phyloP scores from a whole-genome alignment of 1,140 invertebrate genomes.

The Drosophila novamexicana region DNA sequence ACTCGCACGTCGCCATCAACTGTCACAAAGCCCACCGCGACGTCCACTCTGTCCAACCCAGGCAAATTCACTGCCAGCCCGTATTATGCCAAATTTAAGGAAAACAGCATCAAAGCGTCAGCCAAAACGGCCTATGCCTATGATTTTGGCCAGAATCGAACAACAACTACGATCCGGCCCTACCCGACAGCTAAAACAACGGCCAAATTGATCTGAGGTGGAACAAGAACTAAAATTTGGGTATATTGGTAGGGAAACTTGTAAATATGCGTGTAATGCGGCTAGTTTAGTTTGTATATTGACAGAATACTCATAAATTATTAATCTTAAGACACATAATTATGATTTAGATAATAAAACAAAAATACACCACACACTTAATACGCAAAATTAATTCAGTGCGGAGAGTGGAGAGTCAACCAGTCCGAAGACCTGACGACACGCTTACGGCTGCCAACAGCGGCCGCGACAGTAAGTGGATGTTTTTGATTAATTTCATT shows the following conservation, averaged over 20 bases:
- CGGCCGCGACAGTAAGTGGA: slow-evolving; percentile 44
- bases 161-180: slow-evolving; percentile 24
- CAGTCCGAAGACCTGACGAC: slow-evolving; percentile 53
- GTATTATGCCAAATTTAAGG: slow-evolving; percentile 63
- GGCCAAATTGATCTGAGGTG: slow-evolving; percentile 30
- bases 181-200: not conserved
- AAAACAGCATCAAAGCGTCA: slow-evolving; percentile 55
- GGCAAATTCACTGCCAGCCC: slow-evolving; percentile 45
- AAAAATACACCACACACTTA: slow-evolving; percentile 45
- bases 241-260: slow-evolving; percentile 19
- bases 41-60: not conserved
- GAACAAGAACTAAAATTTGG: slow-evolving; percentile 35
- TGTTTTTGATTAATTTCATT: slow-evolving; percentile 65
- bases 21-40: slow-evolving; percentile 13
- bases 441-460: slow-evolving; percentile 55
- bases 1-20: not conserved
- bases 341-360: slow-evolving; percentile 72
- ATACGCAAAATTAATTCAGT: slow-evolving; percentile 62
- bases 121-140: slow-evolving; percentile 55
- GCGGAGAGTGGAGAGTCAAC: slow-evolving; percentile 18
- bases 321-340: slow-evolving; percentile 64
- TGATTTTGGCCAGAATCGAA: slow-evolving; percentile 45
- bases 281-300: slow-evolving; percentile 54
- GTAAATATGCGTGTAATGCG: slow-evolving; percentile 48
- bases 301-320: slow-evolving; percentile 63